These are phyloP conservation scores for Heptranchias perlo DNA, from an alignment of 2,113 vertebrate genomes.

Conservation along the genomic window DNA sequence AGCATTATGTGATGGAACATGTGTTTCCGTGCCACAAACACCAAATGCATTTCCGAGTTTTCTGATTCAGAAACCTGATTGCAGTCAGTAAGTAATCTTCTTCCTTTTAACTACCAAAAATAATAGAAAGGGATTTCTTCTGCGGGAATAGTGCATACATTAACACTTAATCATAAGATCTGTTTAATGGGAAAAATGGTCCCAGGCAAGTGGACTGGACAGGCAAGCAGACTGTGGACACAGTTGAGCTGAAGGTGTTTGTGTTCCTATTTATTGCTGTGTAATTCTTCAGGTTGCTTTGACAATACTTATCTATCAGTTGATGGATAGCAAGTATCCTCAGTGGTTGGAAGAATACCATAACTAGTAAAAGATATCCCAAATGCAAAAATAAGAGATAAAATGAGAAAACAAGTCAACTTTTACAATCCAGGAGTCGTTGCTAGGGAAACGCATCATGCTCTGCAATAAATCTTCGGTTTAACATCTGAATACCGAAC, in stretches of 20 bases:
- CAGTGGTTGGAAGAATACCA: conserved; percentile 8
- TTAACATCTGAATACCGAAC: background rate
- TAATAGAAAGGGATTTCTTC: conserved; percentile 21
- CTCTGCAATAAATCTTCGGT: conserved; percentile 2
- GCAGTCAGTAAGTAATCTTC: background rate
- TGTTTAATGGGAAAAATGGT: conserved; percentile 28
- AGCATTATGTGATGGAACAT: too few relatives aligned
- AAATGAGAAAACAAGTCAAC: conserved; percentile 15
- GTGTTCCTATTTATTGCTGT: conserved; percentile 33
- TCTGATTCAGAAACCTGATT: background rate
- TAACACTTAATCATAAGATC: background rate
- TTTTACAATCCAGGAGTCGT: background rate
- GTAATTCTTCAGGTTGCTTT: conserved; percentile 14
- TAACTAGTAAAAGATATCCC: conserved; percentile 12
- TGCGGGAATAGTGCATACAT: background rate
- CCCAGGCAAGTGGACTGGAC: conserved; percentile 10
- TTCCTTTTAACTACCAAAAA: background rate
- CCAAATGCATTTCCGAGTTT: background rate
- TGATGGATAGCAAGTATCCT: conserved; percentile 23
- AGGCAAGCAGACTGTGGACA: conserved; percentile 3
- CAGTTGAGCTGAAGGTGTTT: conserved; percentile 5
- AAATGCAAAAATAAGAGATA: conserved; percentile 33
- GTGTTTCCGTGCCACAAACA: background rate
- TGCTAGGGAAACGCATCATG: background rate
- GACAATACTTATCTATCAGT: conserved; percentile 35